Conservation (phyloP, 2,888 invertebrate genomes). For the Acleris laterana region DNA sequence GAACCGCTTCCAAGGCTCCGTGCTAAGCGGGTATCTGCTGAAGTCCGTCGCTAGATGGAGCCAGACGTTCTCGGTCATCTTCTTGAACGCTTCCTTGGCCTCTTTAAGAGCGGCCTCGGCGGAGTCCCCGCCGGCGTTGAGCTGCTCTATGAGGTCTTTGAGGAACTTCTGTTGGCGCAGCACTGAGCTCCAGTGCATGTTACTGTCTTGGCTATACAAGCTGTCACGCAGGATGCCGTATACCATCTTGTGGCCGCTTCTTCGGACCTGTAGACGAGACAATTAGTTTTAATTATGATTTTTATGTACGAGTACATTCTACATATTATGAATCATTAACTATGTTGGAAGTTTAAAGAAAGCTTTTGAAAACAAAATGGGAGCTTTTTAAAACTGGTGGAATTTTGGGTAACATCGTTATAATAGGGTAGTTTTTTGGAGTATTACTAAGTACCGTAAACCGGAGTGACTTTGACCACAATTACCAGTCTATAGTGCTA, state of each 20-base stretch:
- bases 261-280: slow-evolving; percentile 57
- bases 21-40: slow-evolving; percentile 82
- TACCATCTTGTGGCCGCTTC: slow-evolving; percentile 88
- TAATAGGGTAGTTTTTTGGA: no score
- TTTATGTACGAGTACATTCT: no score
- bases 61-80: slow-evolving; percentile 85
- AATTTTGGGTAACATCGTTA: no score
- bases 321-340: background rate
- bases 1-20: slow-evolving; percentile 82
- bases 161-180: slow-evolving; percentile 91
- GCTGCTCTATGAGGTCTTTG: slow-evolving; percentile 85
- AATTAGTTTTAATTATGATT: background rate
- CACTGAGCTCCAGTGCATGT: slow-evolving; percentile 88
- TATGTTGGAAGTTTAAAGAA: background rate
- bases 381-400: no score
- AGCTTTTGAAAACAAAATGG: background rate
- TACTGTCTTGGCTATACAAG: slow-evolving; percentile 85
- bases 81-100: slow-evolving; percentile 84
- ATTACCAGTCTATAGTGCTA: no score
- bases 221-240: slow-evolving; percentile 69
- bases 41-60: slow-evolving; percentile 90
- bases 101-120: slow-evolving; percentile 74
- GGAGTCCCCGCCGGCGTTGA: slow-evolving; percentile 80
- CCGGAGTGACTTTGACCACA: no score
- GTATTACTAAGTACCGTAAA: no score